Conservation (phyloP, 53 echinoderm and acorn worm species). For the Zoroaster sp. region DNA sequence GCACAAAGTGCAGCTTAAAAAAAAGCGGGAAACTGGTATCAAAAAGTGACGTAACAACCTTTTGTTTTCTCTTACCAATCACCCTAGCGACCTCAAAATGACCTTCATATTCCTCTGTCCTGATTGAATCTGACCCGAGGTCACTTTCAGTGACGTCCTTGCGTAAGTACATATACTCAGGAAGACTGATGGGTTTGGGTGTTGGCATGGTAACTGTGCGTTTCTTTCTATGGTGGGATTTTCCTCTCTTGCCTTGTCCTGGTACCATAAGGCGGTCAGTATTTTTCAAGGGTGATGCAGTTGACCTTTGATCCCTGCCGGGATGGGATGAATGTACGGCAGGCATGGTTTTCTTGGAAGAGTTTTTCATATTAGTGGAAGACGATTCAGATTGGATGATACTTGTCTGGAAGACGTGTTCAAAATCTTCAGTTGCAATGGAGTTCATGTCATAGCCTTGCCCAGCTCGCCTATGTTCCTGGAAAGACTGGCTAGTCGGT, state of each 20-base stretch:
- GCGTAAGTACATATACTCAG: slow-evolving; percentile 87
- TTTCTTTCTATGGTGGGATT: slow-evolving; percentile 21
- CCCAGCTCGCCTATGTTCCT: slow-evolving; percentile 13
- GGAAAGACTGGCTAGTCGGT: neutral
- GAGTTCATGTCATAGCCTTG: slow-evolving; percentile 71
- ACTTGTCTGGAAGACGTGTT: slow-evolving; percentile 68
- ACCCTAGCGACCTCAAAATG: slow-evolving; percentile 67
- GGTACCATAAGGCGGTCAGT: slow-evolving; percentile 41
- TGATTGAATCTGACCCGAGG: slow-evolving; percentile 81
- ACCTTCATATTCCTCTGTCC: slow-evolving; percentile 87
- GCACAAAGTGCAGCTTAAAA: neutral
- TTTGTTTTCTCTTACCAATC: slow-evolving; percentile 18
- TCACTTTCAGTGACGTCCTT: slow-evolving; percentile 83
- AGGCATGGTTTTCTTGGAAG: neutral
- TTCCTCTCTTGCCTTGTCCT: slow-evolving; percentile 19
- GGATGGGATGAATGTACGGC: neutral
- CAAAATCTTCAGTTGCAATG: slow-evolving; percentile 91
- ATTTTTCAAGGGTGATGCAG: neutral
- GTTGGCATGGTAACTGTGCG: slow-evolving; percentile 41
- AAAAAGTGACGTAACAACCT: neutral
- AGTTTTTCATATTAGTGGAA: neutral
- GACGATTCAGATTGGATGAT: slow-evolving; percentile 20
- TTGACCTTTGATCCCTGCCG: neutral
- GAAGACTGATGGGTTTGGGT: slow-evolving; percentile 67
- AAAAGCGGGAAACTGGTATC: neutral